These are phyloP conservation scores for Cyrtonyx montezumae DNA, from an alignment of 2,113 vertebrate genomes.

Conservation along the genomic window DNA sequence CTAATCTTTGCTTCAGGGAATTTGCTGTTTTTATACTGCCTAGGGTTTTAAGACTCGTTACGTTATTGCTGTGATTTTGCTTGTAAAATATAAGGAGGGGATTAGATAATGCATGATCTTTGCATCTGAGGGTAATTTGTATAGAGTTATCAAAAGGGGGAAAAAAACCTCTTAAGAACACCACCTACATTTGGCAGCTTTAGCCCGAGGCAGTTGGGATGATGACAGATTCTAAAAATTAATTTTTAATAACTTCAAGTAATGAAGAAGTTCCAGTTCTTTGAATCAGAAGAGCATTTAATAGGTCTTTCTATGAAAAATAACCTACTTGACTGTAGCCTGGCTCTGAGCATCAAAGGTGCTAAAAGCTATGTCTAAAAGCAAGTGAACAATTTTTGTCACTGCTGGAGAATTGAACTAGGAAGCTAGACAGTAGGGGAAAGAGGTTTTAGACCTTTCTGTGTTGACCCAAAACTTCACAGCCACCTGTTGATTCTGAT, in stretches of 20 bases:
- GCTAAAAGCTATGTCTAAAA: background rate
- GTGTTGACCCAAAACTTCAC: background rate
- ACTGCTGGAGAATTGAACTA: background rate
- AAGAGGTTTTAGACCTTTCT: background rate
- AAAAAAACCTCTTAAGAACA: background rate
- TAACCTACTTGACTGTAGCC: background rate
- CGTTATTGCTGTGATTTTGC: background rate
- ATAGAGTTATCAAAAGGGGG: background rate
- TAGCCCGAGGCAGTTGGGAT: background rate
- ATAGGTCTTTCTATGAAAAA: background rate
- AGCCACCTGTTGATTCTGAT: background rate
- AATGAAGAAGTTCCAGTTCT: background rate
- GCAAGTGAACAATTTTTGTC: background rate
- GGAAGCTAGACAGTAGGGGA: background rate
- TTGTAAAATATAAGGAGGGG: background rate
- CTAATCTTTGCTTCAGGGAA: conserved; percentile 17
- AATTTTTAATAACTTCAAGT: background rate
- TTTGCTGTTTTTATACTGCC: background rate
- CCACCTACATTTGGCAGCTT: background rate
- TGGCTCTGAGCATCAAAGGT: background rate
- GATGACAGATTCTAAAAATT: background rate
- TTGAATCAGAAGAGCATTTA: background rate
- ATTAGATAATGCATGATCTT: background rate
- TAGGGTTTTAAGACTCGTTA: background rate
- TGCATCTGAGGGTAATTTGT: background rate